Conservation (phyloP, 2,797 vertebrate species). For the Halcyon badia region DNA sequence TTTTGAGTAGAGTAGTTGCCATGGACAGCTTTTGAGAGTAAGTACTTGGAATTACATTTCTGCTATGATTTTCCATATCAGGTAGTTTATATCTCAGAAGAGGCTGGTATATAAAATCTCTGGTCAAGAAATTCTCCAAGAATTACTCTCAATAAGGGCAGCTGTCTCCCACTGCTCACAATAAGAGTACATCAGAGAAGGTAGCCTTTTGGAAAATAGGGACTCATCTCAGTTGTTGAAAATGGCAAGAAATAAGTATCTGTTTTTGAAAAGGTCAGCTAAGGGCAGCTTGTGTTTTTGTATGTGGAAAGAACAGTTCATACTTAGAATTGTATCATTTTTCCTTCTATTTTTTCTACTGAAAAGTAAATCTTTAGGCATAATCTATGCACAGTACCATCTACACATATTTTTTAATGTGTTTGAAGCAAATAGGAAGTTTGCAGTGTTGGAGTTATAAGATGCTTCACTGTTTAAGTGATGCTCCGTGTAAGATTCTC, state of each 20-base stretch:
- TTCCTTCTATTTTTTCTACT: neutral
- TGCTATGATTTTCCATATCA: neutral
- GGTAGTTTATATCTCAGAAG: neutral
- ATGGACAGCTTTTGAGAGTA: neutral
- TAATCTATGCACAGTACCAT: neutral
- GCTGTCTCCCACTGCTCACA: neutral
- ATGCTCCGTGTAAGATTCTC: neutral
- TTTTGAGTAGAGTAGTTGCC: neutral
- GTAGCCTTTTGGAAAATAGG: neutral
- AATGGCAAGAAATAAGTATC: neutral
- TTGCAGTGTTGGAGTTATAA: neutral
- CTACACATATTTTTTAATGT: neutral
- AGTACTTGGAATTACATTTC: constrained; percentile 6
- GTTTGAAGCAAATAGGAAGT: neutral
- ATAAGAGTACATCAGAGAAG: neutral
- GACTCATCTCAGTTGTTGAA: neutral
- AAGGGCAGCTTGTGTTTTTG: neutral
- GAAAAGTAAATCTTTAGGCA: neutral
- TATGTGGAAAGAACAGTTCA: neutral
- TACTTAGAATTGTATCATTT: neutral
- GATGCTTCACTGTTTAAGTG: neutral
- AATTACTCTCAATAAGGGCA: neutral
- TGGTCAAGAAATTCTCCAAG: neutral
- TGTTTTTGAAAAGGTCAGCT: neutral
- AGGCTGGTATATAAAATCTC: neutral